Percentiles rank a stretch among this genome's conserved stretches.
These are phyloP conservation scores for Aporrectodea caliginosa DNA, from an alignment of 1,140 invertebrate species.

Conservation along the genomic window DNA sequence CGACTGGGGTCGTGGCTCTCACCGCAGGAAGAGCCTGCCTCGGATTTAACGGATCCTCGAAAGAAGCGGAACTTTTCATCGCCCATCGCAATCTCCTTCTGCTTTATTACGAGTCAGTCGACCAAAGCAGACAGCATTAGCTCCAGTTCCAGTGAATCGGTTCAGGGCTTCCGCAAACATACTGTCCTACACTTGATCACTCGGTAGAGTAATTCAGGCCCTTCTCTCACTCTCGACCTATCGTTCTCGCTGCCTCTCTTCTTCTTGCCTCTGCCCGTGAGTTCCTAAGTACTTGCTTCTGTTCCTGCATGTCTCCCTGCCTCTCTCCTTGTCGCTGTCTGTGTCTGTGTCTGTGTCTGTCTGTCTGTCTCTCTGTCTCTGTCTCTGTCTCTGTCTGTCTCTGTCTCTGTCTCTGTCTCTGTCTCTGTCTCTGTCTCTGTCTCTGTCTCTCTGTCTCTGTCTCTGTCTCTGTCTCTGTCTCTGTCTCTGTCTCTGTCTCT, in stretches of 20 bases:
- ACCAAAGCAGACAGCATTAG: no score
- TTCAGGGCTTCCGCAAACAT: no score
- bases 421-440: slow-evolving; percentile 12
- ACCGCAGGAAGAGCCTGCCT: no score
- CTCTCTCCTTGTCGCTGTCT: background rate
- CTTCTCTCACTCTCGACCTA: background rate
- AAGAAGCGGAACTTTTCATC: no score
- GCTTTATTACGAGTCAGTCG: no score
- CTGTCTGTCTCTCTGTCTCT: background rate
- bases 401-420: slow-evolving; percentile 3
- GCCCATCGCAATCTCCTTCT: no score
- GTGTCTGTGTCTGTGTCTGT: background rate
- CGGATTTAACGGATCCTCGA: no score
- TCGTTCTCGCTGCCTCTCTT: background rate
- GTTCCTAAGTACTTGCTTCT: background rate
- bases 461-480: background rate
- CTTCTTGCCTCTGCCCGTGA: background rate
- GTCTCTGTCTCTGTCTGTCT: background rate
- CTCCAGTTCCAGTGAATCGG: no score
- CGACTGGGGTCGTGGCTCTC: no score
- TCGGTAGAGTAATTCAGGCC: no score
- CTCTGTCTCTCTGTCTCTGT: slow-evolving; percentile 18
- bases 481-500: background rate
- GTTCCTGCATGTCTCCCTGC: background rate
- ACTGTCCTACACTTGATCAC: no score